Base-by-base conservation (phyloP, 1,140 invertebrate species). In the Zaprionus camerounensis region DNA sequence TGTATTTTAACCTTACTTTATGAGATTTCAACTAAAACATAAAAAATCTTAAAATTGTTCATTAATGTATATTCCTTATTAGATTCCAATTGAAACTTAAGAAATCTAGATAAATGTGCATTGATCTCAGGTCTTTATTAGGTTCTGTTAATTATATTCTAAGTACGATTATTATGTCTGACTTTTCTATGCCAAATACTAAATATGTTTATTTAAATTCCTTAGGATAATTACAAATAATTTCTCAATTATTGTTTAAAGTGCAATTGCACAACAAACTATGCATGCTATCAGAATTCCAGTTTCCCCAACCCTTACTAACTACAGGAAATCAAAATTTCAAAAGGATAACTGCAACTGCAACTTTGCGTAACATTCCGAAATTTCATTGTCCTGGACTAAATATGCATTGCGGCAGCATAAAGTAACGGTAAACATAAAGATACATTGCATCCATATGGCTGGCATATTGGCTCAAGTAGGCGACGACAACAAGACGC, bases 371-470 rank as follows among this genome's bases (percentile, higher is more conserved):
- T 63, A 63, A 62, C 22, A 63, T 36, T 34, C 44, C 12, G 13
- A 12, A 61, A 72, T 68, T 68, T 62, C 24, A 73, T 77, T 57
- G 57, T 67, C 22, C 57, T 51, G 75, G 75, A 67, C 55, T 51
- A 76, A 53, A 76, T 67, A 62, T 76, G 57, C 56, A 67, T 66
- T 44, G 62, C 38, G 36, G 15, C 31, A 58, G 58, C 62, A 71
- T 64, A 64, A 66, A 28, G 63, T 75, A 81, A 85, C 70, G 59
- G 82, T 78, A 63, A 78, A 75, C 46, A 26, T 61, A 41, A 31
- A 64, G 44, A 63, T 73, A 71, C 62, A 71, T 84, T 88, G 76
- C 64, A 87, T 76, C 84, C 84, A 88, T 88, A 88, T 88, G 84
- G 81, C 78, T 71, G 79, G 71, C 84, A 90, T 85, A 90, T 90